These are phyloP conservation scores for Cephus rjabovi DNA, from an alignment of 2,888 invertebrate genomes.

Conservation along the genomic window DNA sequence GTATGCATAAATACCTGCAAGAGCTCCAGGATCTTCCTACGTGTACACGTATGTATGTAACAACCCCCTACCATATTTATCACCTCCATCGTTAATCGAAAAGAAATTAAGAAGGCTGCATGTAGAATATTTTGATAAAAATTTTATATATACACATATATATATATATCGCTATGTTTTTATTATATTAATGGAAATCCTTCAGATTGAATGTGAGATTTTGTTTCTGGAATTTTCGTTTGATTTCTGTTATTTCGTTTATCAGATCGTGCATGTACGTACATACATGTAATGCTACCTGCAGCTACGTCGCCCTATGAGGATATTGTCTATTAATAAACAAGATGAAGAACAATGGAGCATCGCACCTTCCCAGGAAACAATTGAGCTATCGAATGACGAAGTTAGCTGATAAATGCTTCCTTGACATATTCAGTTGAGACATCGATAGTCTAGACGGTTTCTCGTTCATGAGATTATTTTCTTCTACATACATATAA, in stretches of 20 bases:
- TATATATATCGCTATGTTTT: too few relatives aligned
- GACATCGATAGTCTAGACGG: neutral
- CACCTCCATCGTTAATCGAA: neutral
- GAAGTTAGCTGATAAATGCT: conserved; percentile 31
- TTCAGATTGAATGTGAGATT: too few relatives aligned
- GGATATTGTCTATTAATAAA: conserved; percentile 6
- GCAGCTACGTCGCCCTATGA: neutral
- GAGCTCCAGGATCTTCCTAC: neutral
- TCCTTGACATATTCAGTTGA: neutral
- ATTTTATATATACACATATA: neutral
- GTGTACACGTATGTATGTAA: neutral
- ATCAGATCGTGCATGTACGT: neutral
- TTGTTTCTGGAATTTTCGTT: neutral
- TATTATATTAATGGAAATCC: too few relatives aligned
- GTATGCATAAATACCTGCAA: neutral
- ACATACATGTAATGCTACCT: neutral
- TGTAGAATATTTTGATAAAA: neutral
- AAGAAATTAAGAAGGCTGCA: neutral
- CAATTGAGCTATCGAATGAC: conserved; percentile 28
- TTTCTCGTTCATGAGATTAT: neutral
- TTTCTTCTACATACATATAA: neutral
- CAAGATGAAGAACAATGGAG: conserved; percentile 31
- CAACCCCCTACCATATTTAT: neutral
- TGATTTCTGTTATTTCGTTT: neutral
- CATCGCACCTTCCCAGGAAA: conserved; percentile 34